These are phyloP conservation scores for Tetragonula clypearis DNA, from an alignment of 1,140 invertebrate genomes.

Conservation along the genomic window DNA sequence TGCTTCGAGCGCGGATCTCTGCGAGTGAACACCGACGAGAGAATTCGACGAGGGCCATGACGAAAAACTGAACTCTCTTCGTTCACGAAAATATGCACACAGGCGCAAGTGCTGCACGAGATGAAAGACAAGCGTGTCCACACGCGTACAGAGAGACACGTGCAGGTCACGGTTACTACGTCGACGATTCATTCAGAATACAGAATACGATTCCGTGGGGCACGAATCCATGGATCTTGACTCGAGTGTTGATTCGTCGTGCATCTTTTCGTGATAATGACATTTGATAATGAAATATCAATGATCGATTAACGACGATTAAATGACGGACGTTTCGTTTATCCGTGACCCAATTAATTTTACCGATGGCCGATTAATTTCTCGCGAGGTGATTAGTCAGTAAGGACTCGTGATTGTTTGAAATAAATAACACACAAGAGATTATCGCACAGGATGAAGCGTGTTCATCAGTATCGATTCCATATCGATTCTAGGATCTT, in stretches of 20 bases:
- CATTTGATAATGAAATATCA: neutral
- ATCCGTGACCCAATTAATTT: conserved; percentile 3
- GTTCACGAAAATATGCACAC: neutral
- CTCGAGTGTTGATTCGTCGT: neutral
- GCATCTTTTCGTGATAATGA: neutral
- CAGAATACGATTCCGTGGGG: neutral
- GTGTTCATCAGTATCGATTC: neutral
- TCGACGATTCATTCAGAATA: conserved; percentile 11
- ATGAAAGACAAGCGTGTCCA: neutral
- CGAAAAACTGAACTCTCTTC: neutral
- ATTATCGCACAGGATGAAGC: too few species aligned
- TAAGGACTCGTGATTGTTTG: conserved; percentile 6
- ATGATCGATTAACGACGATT: neutral
- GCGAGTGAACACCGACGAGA: neutral
- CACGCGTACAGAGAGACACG: neutral
- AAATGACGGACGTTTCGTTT: neutral
- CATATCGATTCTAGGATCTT: conserved; percentile 11
- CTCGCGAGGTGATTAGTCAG: neutral
- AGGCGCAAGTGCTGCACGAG: neutral
- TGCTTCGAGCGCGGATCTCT: neutral
- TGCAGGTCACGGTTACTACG: neutral
- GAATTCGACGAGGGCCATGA: neutral
- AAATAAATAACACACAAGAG: neutral
- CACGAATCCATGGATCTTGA: neutral
- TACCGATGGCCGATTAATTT: neutral